Evolutionary conservation across 1,140 invertebrate genomes (phyloP).

Genomic region (Zaprionus ghesquierei): DNA sequence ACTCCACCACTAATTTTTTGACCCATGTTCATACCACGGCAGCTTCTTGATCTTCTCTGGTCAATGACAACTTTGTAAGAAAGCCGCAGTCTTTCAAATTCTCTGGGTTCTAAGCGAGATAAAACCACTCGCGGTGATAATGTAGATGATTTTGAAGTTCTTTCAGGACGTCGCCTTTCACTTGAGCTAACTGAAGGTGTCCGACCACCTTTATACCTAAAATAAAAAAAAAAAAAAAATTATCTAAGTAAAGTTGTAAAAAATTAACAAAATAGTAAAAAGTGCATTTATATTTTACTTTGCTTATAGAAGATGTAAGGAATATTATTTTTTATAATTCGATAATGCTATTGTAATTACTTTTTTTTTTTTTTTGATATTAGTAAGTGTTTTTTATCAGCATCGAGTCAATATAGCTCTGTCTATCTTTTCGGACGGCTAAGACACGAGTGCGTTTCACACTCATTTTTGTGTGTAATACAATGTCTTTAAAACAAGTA

Average conservation of each 20-base stretch:
- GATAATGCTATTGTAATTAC: too few species aligned
- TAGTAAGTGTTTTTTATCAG: too few species aligned
- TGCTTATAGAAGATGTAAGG: too few species aligned
- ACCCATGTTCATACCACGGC: constrained; percentile 96
- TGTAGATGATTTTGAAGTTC: constrained; percentile 71
- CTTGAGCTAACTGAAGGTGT: constrained; percentile 82
- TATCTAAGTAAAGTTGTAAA: neutral
- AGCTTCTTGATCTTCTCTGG: constrained; percentile 84
- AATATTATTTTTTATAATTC: too few species aligned
- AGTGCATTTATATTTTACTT: too few species aligned
- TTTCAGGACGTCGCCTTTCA: constrained; percentile 81
- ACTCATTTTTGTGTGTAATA: too few species aligned
- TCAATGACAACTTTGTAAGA: constrained; percentile 82
- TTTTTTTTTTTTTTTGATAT: too few species aligned
- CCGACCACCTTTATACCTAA: constrained; percentile 82
- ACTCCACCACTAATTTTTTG: constrained; percentile 95
- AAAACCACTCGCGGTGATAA: constrained; percentile 76
- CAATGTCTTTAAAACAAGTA: too few species aligned
- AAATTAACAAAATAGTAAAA: too few species aligned
- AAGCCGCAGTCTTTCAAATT: constrained; percentile 78
- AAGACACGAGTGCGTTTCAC: too few species aligned
- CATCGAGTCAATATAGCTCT: too few species aligned
- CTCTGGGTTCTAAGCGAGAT: constrained; percentile 79
- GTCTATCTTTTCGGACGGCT: too few species aligned
- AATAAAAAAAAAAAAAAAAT: constrained; percentile 35